Evolutionary conservation across 2,797 vertebrate genomes (phyloP), one percentile per base, ranked within the genome.

Genomic region (Sebastes matsubarae): DNA sequence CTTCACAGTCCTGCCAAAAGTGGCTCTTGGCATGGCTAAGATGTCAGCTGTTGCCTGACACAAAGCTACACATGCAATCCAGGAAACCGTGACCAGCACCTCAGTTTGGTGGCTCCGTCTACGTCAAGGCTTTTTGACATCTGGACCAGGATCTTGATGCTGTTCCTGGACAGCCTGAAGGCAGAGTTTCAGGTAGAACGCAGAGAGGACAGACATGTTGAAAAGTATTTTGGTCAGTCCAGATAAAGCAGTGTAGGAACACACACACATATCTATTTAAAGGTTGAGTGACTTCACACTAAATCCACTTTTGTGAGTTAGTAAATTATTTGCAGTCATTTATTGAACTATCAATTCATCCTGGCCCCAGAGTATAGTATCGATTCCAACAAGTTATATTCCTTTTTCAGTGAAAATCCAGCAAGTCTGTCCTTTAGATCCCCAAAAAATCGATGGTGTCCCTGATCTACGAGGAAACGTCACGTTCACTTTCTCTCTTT

Each of bases 1-100:
- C 54, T 85, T 52, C 34, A 86, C 36, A 50, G 68, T 14, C 2
- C 38, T 79, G 79, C 87, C 75, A 71, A 83, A 64, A 69, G 54
- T 75, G 63, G 64, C 64, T 81, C 46, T 79, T 84, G 77, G 78
- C 72, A 77, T 68, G 12, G 38, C 20, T 22, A 30, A 66, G 55
- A 65, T 71, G 61, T 87, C 86, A 80, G 76, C 69, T 70, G 70
- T 67, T 79, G 81, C 82, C 58, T 25, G 58, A 79, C 80, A 75
- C 58, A 83, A 79, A 69, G 27, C 85, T 32, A 57, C 68, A 54
- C 75, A 78, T 34, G 75, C 68, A 73, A 75, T 75, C 78, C 81
- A 82, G 58, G 70, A 68, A 60, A 85, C 25, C 29, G 32, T 80
- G 57, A 60, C 64, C 22, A 80, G 24, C 57, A 68, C 73, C 75